Conservation (phyloP, 2,113 vertebrate species). For the Pongo pygmaeus region DNA sequence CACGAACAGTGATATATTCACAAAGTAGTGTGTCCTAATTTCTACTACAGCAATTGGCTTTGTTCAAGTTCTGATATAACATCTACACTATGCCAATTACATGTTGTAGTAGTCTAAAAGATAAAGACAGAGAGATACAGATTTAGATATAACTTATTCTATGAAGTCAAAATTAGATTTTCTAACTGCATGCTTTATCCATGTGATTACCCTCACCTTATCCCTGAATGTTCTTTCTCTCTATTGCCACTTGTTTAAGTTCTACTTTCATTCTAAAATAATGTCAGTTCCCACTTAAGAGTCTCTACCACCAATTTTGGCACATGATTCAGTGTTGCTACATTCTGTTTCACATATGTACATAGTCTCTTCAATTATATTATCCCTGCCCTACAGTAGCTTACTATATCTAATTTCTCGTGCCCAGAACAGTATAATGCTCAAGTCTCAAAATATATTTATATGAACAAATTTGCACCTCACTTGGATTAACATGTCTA, state of each 20-base stretch:
- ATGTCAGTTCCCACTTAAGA: not conserved
- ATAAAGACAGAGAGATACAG: not conserved
- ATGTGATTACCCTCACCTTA: not conserved
- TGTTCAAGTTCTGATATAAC: conserved; percentile 25
- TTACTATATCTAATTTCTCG: conserved; percentile 5
- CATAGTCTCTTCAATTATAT: not conserved
- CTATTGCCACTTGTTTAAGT: not conserved
- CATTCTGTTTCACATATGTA: not conserved
- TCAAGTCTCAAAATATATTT: conserved; percentile 22
- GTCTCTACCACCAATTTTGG: not conserved
- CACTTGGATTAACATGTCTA: not conserved
- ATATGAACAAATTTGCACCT: conserved; percentile 22
- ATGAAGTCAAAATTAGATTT: not conserved
- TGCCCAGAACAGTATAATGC: not conserved
- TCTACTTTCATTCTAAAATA: conserved; percentile 48
- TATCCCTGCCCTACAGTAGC: not conserved
- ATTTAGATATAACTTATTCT: conserved; percentile 11
- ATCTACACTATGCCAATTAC: not conserved
- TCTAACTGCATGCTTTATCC: conserved; percentile 8
- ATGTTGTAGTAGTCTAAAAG: conserved; percentile 12
- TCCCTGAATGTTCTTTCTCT: not conserved
- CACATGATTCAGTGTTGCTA: not conserved
- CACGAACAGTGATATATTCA: not conserved
- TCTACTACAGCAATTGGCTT: not conserved
- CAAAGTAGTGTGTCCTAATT: conserved; percentile 28